Evolutionary conservation across 1,140 invertebrate genomes (phyloP).

Genomic region (Bilobella aurantiaca): DNA sequence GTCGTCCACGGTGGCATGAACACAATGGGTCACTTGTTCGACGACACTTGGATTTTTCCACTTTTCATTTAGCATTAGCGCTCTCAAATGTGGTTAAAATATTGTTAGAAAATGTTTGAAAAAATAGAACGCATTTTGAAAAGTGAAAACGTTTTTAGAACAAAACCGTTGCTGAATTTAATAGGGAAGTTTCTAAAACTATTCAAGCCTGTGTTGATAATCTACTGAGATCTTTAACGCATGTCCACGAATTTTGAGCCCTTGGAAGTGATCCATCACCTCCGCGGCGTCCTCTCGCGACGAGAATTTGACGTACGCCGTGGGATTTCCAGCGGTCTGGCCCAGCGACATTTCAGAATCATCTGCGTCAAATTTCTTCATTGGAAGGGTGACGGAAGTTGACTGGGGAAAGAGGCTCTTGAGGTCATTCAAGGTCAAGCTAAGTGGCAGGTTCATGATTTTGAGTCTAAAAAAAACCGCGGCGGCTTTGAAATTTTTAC

Average conservation of each 20-base stretch:
- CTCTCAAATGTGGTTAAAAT: background rate
- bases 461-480: background rate
- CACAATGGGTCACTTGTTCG: slow-evolving; percentile 4
- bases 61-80: background rate
- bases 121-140: background rate
- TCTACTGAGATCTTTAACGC: background rate
- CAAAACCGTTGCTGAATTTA: background rate
- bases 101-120: background rate
- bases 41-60: slow-evolving; percentile 4
- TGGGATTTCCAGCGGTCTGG: background rate
- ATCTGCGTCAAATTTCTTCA: background rate
- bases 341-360: background rate
- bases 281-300: background rate
- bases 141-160: background rate
- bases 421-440: background rate
- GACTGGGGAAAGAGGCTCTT: background rate
- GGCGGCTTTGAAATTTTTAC: background rate
- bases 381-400: background rate
- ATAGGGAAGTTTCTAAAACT: background rate
- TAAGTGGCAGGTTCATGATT: background rate
- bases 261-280: background rate
- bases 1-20: slow-evolving; percentile 19
- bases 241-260: background rate
- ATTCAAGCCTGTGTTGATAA: background rate
- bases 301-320: background rate